phyloP scores from a whole-genome alignment of 2,797 vertebrate genomes.

The Silurus aristotelis region DNA sequence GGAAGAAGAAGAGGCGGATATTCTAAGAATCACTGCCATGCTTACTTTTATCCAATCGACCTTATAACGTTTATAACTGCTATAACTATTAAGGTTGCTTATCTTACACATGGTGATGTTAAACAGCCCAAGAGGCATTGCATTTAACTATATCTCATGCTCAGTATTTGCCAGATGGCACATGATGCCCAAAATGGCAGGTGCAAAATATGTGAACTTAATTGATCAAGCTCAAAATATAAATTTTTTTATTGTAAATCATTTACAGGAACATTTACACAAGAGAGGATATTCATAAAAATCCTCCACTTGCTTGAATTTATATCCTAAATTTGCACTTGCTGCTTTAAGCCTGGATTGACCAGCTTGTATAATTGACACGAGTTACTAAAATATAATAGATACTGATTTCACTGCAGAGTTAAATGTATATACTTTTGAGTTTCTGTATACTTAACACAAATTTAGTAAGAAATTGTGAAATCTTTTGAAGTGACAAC shows the following conservation, averaged over 20 bases:
- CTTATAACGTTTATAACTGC: background rate
- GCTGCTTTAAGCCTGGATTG: background rate
- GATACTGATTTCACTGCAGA: background rate
- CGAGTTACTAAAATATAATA: background rate
- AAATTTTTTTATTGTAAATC: constrained; percentile 5
- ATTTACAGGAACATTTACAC: background rate
- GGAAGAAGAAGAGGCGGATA: background rate
- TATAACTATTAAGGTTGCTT: background rate
- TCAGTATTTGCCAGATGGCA: background rate
- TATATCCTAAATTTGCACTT: background rate
- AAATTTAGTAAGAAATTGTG: background rate
- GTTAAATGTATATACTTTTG: background rate
- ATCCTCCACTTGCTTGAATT: background rate
- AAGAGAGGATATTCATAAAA: background rate
- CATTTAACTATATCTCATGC: background rate
- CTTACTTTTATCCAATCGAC: background rate
- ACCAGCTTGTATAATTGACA: background rate
- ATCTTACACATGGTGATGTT: background rate
- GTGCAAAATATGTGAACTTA: background rate
- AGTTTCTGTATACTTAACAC: background rate
- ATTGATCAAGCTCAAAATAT: background rate
- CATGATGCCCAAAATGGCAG: background rate
- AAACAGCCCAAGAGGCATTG: background rate
- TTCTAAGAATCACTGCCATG: background rate
- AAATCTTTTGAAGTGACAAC: background rate